phyloP scores from a whole-genome alignment of 2,797 vertebrate genomes.

The Sebastes iracundus region DNA sequence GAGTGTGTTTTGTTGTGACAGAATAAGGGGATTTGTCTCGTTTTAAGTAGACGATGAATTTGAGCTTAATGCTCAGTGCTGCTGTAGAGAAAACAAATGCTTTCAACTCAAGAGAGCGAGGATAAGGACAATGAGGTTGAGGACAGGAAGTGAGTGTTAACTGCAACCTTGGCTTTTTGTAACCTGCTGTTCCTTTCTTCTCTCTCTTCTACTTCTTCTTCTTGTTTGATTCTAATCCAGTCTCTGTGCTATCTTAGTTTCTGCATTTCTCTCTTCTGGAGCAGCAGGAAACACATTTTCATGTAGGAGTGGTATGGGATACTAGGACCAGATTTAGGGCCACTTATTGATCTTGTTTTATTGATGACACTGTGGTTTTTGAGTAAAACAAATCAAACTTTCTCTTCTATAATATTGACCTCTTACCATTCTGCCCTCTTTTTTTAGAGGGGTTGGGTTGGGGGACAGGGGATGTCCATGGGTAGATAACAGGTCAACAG shows the following conservation, averaged over 20 bases:
- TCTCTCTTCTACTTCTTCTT: neutral
- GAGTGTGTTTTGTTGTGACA: constrained; percentile 1
- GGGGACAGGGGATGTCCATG: no score
- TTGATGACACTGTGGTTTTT: neutral
- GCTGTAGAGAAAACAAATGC: constrained; percentile 49
- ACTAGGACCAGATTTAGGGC: neutral
- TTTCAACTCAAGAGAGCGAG: constrained; percentile 30
- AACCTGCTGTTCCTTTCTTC: neutral
- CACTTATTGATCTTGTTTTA: neutral
- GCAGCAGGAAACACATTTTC: neutral
- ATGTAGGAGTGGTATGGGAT: neutral
- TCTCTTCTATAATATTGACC: neutral
- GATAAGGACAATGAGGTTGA: neutral
- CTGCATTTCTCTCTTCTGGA: neutral
- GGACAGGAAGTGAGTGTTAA: constrained; percentile 26
- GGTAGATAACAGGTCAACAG: no score
- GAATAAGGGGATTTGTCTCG: constrained; percentile 42
- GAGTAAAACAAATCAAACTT: neutral
- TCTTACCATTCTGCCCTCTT: no score
- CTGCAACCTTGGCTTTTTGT: constrained; percentile 1
- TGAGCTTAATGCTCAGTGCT: constrained; percentile 34
- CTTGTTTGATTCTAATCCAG: neutral
- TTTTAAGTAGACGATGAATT: constrained; percentile 43
- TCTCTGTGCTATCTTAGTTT: neutral
- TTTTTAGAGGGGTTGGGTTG: no score